Evolutionary conservation across 2,797 vertebrate genomes (phyloP).

Genomic region (Myotis planiceps): DNA sequence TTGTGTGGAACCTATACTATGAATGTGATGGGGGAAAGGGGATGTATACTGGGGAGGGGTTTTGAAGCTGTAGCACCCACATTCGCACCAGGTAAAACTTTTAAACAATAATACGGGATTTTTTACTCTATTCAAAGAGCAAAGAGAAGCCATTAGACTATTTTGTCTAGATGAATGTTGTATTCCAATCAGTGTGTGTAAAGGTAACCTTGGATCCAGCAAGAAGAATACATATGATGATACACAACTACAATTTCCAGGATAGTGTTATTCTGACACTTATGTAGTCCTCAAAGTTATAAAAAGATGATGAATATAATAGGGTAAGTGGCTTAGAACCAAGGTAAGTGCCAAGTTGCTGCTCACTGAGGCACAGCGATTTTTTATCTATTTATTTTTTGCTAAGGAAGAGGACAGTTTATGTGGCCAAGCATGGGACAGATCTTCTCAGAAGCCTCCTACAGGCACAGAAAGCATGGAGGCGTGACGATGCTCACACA

Average conservation of each 20-base stretch:
- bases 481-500: accelerated
- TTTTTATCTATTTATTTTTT: neutral
- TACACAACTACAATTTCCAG: neutral
- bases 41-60: accelerated
- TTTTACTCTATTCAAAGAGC: neutral
- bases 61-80: neutral
- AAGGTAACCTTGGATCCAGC: neutral
- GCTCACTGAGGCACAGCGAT: too few species aligned
- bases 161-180: neutral
- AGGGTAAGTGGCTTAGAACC: neutral
- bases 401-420: neutral
- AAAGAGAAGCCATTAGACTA: neutral
- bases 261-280: neutral
- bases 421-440: neutral
- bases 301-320: neutral
- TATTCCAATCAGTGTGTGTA: too few species aligned
- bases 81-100: neutral
- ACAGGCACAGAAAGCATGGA: neutral
- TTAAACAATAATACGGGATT: neutral
- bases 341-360: neutral
- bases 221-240: neutral
- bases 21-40: accelerated
- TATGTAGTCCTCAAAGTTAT: neutral
- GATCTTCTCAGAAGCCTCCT: neutral
- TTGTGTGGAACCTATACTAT: neutral